phyloP scores from a whole-genome alignment of 2,797 vertebrate species.

The Pteronotus mesoamericanus region DNA sequence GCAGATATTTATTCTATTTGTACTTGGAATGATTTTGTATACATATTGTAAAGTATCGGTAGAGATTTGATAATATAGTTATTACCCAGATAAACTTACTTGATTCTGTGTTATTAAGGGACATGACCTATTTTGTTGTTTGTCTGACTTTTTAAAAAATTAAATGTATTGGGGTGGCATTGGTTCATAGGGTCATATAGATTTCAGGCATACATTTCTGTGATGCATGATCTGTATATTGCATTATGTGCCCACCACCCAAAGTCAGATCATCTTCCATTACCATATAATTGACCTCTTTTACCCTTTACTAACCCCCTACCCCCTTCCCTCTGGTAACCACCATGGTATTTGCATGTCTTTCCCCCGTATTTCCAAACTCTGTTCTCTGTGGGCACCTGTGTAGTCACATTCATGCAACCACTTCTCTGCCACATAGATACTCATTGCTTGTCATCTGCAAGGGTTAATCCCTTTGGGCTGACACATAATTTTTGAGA shows the following conservation, averaged over 20 bases:
- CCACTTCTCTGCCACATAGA: neutral
- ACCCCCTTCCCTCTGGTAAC: neutral
- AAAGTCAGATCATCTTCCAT: neutral
- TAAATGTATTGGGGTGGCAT: neutral
- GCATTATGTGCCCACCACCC: neutral
- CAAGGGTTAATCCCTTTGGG: neutral
- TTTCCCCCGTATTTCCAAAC: neutral
- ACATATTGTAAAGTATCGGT: neutral
- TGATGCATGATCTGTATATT: neutral
- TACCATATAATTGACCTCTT: neutral
- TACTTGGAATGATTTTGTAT: conserved; percentile 15
- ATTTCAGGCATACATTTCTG: neutral
- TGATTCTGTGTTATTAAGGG: neutral
- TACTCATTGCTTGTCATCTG: neutral
- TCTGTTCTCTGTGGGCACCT: neutral
- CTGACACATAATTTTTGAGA: neutral
- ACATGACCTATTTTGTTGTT: conserved; percentile 6
- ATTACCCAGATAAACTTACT: neutral
- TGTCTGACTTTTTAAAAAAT: conserved; percentile 17
- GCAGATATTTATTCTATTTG: neutral
- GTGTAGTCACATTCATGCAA: neutral
- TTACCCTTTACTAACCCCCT: neutral
- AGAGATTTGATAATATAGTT: neutral
- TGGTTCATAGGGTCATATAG: neutral
- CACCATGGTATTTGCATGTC: neutral